Conservation (phyloP, 2,113 vertebrate genomes). For the Hemibates koningsi region DNA sequence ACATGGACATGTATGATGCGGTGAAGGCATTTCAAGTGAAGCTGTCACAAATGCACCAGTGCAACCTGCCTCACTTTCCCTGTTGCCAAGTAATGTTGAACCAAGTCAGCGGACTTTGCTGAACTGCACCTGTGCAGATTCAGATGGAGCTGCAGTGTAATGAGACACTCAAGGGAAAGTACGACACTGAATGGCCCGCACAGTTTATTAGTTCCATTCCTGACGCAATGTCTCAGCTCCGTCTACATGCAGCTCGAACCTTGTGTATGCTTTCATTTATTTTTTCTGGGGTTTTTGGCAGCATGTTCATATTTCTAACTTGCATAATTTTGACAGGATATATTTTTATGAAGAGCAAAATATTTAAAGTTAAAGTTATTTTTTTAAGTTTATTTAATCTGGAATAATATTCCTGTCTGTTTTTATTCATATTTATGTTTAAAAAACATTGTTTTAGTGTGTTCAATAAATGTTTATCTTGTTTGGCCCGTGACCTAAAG, state of each 20-base stretch:
- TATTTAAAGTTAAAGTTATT: background rate
- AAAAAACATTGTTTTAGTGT: background rate
- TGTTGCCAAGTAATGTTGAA: accelerated
- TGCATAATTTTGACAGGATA: background rate
- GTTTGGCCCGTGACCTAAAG: background rate
- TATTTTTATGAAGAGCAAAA: accelerated
- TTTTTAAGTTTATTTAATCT: background rate
- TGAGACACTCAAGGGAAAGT: no score
- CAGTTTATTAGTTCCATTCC: no score
- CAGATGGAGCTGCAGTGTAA: no score
- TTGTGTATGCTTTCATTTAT: background rate
- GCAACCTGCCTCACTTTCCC: accelerated
- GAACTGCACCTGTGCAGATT: accelerated
- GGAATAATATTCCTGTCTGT: background rate
- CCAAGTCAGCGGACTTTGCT: no score
- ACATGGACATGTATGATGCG: no score
- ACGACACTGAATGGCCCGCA: no score
- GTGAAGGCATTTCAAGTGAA: no score
- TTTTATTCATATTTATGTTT: background rate
- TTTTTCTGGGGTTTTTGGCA: background rate
- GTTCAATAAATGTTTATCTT: background rate
- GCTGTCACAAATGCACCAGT: no score
- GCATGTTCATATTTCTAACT: background rate
- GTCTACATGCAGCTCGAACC: accelerated
- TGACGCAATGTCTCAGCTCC: accelerated